Conservation (phyloP, 2,888 invertebrate species). For the Clunio marinus region DNA sequence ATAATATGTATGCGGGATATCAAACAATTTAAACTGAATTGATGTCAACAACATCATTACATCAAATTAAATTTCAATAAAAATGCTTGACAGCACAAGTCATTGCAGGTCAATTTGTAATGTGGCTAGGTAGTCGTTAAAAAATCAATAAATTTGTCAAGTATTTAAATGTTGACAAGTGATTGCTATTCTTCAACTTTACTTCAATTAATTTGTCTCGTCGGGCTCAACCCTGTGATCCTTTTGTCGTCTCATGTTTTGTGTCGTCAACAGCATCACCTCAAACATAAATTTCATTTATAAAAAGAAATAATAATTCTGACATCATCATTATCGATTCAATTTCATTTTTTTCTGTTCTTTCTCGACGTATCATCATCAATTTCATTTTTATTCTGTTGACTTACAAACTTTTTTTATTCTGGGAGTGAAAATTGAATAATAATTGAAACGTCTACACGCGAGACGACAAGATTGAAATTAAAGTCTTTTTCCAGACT, state of each 20-base stretch:
- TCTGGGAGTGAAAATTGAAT: slow-evolving; percentile 24
- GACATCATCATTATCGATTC: slow-evolving; percentile 1
- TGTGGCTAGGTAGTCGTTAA: no score
- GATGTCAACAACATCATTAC: not conserved
- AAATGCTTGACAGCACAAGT: slow-evolving; percentile 14
- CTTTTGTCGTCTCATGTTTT: no score
- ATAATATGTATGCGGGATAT: not conserved
- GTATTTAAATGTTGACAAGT: no score
- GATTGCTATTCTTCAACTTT: no score
- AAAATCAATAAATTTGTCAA: no score
- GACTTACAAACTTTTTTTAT: not conserved
- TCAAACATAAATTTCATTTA: no score
- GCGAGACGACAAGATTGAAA: slow-evolving; percentile 7
- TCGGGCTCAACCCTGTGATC: no score
- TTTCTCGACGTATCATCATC: not conserved
- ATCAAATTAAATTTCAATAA: no score
- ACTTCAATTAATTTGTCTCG: no score
- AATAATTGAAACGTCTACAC: slow-evolving; percentile 27
- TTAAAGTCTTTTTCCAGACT: not conserved
- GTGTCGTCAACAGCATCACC: no score
- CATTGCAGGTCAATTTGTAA: slow-evolving; percentile 4
- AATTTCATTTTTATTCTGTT: not conserved
- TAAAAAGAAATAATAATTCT: no score
- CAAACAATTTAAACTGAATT: not conserved
- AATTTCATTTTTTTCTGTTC: not conserved